These are phyloP conservation scores for Drosophila barbarae DNA, from an alignment of 2,888 invertebrate genomes.

Conservation along the genomic window DNA sequence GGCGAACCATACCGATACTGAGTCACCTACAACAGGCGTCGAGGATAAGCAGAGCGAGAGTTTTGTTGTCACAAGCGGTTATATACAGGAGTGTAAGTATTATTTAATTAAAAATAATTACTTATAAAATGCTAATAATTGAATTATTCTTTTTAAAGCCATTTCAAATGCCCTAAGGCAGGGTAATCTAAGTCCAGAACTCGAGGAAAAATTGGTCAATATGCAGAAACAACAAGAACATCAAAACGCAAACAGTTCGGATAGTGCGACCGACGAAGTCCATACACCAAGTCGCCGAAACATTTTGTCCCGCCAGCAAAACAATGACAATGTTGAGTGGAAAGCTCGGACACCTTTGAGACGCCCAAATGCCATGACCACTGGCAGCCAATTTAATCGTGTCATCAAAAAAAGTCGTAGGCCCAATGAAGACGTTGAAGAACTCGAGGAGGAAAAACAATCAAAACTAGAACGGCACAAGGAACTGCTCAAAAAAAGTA, in stretches of 20 bases:
- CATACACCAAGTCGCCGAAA: conserved; percentile 38
- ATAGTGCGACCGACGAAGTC: conserved; percentile 38
- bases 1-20: conserved; percentile 23
- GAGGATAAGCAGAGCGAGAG: conserved; percentile 76
- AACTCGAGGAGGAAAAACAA: conserved; percentile 86
- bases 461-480: conserved; percentile 89
- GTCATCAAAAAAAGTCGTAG: conserved; percentile 48
- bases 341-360: conserved; percentile 49
- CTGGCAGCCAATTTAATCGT: conserved; percentile 31
- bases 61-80: conserved; percentile 94
- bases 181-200: conserved; percentile 94
- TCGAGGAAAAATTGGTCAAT: conserved; percentile 93
- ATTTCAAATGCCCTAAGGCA: conserved; percentile 95
- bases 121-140: neutral
- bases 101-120: neutral
- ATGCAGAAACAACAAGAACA: conserved; percentile 92
- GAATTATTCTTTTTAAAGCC: conserved; percentile 80
- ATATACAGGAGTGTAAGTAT: conserved; percentile 93
- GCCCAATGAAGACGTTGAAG: conserved; percentile 62
- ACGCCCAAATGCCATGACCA: conserved; percentile 35
- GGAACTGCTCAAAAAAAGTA: conserved; percentile 94
- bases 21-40: conserved; percentile 16
- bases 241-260: conserved; percentile 78
- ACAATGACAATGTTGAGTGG: conserved; percentile 63
- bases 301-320: conserved; percentile 32